Evolutionary conservation across 2,113 vertebrate species (phyloP).

Genomic region (Equus quagga): DNA sequence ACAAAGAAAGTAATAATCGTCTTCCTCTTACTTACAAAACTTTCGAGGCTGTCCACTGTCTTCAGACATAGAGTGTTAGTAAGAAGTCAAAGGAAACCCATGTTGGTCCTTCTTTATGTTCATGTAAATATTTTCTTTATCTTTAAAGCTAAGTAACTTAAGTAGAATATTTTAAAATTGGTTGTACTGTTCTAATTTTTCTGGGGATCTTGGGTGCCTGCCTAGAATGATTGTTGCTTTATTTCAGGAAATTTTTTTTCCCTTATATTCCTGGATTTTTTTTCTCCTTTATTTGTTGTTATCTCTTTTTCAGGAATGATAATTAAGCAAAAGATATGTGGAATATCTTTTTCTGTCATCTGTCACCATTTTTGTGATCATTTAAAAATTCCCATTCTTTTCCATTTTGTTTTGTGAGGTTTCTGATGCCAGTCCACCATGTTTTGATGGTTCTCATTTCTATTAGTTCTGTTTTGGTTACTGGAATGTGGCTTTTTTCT

Average conservation of each 20-base stretch:
- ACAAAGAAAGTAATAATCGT: fast-evolving
- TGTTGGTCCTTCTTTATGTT: background rate
- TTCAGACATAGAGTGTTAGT: background rate
- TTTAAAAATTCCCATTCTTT: background rate
- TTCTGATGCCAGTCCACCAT: background rate
- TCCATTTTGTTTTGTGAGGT: background rate
- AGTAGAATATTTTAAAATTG: background rate
- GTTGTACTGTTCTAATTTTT: background rate
- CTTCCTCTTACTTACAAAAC: background rate
- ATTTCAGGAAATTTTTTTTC: background rate
- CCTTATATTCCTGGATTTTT: background rate
- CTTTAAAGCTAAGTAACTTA: background rate
- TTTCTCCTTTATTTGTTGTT: background rate
- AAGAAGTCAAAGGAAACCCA: background rate
- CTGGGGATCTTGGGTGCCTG: fast-evolving
- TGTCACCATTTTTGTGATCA: background rate
- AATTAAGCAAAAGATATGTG: background rate
- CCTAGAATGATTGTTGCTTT: background rate
- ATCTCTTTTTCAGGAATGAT: background rate
- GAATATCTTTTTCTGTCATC: background rate
- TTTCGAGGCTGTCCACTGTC: background rate
- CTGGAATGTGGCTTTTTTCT: background rate
- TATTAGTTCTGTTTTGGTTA: background rate
- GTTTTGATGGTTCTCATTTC: background rate
- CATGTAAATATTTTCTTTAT: background rate